Percentiles rank a stretch among this genome's conserved stretches.
phyloP scores from a whole-genome alignment of 2,113 vertebrate species.

The Myxocyprinus asiaticus region DNA sequence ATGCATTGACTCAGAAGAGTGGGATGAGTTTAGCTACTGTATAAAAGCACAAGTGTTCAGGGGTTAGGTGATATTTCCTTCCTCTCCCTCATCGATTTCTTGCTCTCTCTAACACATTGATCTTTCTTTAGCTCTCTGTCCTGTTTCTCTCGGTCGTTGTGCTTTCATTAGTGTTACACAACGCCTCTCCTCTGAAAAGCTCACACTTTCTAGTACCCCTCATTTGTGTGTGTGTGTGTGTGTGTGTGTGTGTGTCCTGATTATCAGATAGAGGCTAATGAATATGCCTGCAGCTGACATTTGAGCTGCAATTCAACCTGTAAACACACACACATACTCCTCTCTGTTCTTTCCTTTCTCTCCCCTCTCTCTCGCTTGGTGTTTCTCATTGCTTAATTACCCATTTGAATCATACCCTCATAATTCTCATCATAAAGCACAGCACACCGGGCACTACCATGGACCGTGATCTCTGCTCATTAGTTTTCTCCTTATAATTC shows the following conservation, averaged over 20 bases:
- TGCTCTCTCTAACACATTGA: not conserved
- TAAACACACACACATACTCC: not conserved
- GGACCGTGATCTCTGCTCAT: not conserved
- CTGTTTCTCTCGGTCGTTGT: not conserved
- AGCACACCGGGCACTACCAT: not conserved
- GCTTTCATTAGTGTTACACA: conserved; percentile 25
- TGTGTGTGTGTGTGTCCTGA: conserved; percentile 33
- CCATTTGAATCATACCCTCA: conserved; percentile 3
- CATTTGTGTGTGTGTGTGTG: conserved; percentile 8
- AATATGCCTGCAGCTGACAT: conserved; percentile 37
- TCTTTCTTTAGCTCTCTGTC: conserved; percentile 4
- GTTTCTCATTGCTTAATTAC: conserved; percentile 4
- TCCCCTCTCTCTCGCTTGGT: not conserved
- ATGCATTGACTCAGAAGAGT: not conserved
- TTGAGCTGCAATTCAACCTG: conserved; percentile 31
- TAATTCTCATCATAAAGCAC: not conserved
- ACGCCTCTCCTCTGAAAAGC: not conserved
- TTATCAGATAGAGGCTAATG: conserved; percentile 45
- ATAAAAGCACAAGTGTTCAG: not conserved
- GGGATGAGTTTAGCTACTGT: conserved; percentile 15
- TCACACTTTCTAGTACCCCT: not conserved
- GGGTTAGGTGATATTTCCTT: conserved; percentile 1
- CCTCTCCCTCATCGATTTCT: not conserved
- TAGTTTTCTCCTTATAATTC: not conserved
- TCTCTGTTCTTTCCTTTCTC: not conserved